Base-by-base conservation (phyloP, 2,888 invertebrate genomes). In the Tiliacea aurago region DNA sequence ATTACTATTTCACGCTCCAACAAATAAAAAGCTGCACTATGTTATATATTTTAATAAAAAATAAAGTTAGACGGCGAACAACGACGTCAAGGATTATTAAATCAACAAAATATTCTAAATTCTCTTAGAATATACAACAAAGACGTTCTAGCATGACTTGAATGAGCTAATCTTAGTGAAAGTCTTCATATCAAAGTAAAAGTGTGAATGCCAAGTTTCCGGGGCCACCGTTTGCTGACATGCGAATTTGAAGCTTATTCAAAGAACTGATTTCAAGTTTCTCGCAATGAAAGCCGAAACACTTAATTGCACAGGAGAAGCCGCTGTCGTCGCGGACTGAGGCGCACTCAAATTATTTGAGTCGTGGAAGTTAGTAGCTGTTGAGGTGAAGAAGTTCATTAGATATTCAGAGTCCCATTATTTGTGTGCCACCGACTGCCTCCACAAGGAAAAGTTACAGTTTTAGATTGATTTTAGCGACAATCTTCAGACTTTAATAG, bases 271-370 rank as follows among this genome's bases (percentile, higher is more conserved):
- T 91, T 90, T 91, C 87, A 91, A 92, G 91, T 91, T 92, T 89
- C 90, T 88, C 88, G 86, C 88, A 91, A 90, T 93, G 91, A 91
- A 92, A 93, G 88, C 89, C 88, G 90, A 93, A 93, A 92, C 90
- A 93, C 89, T 91, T 92, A 93, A 94, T 93, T 93, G 91, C 92
- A 91, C 88, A 86, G 87, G 84, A 89, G 87, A 87, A 86, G 82
- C 87, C 85, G 72, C 76, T 86, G 79, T 81, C 83, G 84, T 81
- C 83, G 82, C 85, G 86, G 88, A 86, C 88, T 85, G 84, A 88
- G 86, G 87, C 86, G 83, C 89, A 87, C 89, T 90, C 88, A 84
- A 90, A 92, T 92, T 89, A 93, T 93, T 92, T 89, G 89, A 91
- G 85, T 87, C 84, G 88, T 81, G 77, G 81, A 89, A 90, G 85